phyloP scores from a whole-genome alignment of 1,140 invertebrate species.

The Spodoptera frugiperda region DNA sequence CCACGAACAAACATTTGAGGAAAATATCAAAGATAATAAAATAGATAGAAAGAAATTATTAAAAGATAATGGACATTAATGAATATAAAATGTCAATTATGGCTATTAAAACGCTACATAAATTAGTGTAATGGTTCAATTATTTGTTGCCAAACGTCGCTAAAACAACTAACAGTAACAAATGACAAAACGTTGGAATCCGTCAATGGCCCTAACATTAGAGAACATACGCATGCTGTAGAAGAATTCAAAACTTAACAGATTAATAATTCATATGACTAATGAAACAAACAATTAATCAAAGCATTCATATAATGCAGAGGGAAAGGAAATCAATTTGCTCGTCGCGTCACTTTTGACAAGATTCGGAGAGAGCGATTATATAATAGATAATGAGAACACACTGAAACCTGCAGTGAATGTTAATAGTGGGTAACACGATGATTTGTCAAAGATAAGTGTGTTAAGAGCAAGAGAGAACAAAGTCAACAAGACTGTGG shows the following conservation, averaged over 20 bases:
- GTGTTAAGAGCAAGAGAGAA: not conserved
- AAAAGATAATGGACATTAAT: no score
- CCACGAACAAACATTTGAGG: not conserved
- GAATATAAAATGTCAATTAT: no score
- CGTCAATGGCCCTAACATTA: no score
- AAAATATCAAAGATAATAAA: not conserved
- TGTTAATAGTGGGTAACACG: not conserved
- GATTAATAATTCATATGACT: conserved; percentile 7
- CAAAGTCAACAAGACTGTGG: not conserved
- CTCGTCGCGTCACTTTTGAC: conserved; percentile 11
- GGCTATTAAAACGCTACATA: not conserved
- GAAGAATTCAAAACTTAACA: not conserved
- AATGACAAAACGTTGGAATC: not conserved
- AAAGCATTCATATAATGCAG: conserved; percentile 1
- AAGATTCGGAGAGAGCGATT: conserved; percentile 29
- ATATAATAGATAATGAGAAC: conserved; percentile 24
- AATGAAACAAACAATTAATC: conserved; percentile 13
- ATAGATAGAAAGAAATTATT: not conserved
- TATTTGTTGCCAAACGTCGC: not conserved
- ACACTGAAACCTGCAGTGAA: not conserved
- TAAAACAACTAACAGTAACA: not conserved
- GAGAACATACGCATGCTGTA: no score
- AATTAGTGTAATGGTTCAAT: not conserved
- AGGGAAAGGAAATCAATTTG: conserved; percentile 35
- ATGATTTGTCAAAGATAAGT: conserved; percentile 4